Percentiles rank a stretch among this genome's conserved stretches.
Conservation (phyloP, 1,140 invertebrate genomes). For the Drosophila leontia region DNA sequence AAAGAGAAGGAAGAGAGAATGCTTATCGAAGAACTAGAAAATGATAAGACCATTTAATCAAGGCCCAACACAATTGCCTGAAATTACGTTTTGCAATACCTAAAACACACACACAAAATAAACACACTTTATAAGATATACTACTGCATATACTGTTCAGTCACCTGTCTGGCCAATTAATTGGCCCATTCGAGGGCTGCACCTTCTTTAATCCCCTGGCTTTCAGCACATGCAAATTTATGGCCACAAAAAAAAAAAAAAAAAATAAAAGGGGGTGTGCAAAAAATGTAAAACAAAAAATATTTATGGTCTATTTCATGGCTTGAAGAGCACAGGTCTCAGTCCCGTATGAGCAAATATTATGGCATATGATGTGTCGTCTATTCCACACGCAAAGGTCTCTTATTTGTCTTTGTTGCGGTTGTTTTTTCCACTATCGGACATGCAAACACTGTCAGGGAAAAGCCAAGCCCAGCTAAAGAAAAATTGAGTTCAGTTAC, state of each 20-base stretch:
- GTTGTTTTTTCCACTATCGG: constrained; percentile 18
- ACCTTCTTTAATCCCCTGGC: constrained; percentile 43
- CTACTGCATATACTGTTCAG: constrained; percentile 9
- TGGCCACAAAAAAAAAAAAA: not conserved
- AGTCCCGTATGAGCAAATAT: constrained; percentile 25
- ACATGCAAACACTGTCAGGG: constrained; percentile 39
- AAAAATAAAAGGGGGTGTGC: constrained; percentile 1
- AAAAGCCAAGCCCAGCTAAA: constrained; percentile 6
- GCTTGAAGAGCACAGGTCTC: constrained; percentile 14
- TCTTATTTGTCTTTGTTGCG: constrained; percentile 35
- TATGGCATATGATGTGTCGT: constrained; percentile 35
- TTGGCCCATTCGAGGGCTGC: constrained; percentile 44
- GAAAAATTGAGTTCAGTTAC: not conserved
- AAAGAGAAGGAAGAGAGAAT: constrained; percentile 1
- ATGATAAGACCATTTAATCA: constrained; percentile 74
- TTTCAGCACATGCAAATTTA: constrained; percentile 53
- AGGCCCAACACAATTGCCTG: constrained; percentile 64
- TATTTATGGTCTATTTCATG: constrained; percentile 59
- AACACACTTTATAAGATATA: constrained; percentile 24
- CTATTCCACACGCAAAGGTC: constrained; percentile 53
- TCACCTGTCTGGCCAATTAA: constrained; percentile 35
- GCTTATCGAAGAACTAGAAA: constrained; percentile 57
- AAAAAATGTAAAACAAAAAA: constrained; percentile 1
- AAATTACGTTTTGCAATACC: constrained; percentile 48
- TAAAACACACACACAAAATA: constrained; percentile 8